These are phyloP conservation scores for Tetragonula clypearis DNA, from an alignment of 1,140 invertebrate species.

Conservation along the genomic window DNA sequence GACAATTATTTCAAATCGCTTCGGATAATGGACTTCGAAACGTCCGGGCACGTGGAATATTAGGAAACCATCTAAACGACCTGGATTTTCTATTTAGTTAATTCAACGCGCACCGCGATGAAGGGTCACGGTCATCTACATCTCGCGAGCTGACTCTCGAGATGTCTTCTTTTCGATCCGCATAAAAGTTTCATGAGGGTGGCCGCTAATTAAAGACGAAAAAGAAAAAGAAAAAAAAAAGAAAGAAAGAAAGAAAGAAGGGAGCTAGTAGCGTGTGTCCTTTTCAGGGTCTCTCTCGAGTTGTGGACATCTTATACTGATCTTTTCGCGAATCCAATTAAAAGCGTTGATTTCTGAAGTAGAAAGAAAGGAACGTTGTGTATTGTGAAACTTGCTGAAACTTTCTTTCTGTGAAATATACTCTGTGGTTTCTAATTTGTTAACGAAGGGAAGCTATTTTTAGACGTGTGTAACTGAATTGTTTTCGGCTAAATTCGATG, in stretches of 20 bases:
- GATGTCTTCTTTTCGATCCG: slow-evolving; percentile 50
- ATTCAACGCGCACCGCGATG: slow-evolving; percentile 30
- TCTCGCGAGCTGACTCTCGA: slow-evolving; percentile 32
- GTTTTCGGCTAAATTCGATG: no score
- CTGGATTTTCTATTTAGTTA: slow-evolving; percentile 51
- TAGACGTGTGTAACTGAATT: background rate
- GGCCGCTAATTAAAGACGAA: slow-evolving; percentile 46
- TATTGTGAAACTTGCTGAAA: background rate
- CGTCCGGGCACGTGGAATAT: slow-evolving; percentile 23
- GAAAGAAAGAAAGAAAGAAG: background rate
- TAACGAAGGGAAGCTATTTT: background rate
- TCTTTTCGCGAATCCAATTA: slow-evolving; percentile 40
- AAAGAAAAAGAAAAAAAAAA: background rate
- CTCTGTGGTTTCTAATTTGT: background rate
- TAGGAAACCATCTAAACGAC: slow-evolving; percentile 55
- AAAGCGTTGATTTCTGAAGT: background rate
- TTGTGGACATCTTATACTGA: background rate
- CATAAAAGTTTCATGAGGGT: slow-evolving; percentile 49
- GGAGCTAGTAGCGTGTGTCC: background rate
- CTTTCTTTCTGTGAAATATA: background rate
- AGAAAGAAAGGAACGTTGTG: background rate
- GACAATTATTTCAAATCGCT: background rate
- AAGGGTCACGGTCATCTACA: slow-evolving; percentile 48
- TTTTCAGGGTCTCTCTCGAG: background rate
- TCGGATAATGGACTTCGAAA: background rate